phyloP scores from a whole-genome alignment of 2,797 vertebrate species.

The Notoglanidium macrostoma region DNA sequence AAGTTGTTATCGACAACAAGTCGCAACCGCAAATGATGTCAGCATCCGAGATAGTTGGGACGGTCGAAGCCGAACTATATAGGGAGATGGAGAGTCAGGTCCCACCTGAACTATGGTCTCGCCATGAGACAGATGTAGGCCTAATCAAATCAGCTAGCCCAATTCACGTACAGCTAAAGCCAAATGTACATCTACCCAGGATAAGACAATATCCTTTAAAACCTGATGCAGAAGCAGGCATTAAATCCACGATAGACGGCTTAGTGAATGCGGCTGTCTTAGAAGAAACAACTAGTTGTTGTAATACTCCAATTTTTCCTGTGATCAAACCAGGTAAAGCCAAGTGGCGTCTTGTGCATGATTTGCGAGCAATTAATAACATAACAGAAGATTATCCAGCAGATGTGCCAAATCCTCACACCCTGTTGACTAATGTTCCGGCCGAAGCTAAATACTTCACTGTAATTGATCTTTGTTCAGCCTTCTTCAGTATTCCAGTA shows the following conservation, averaged over 20 bases:
- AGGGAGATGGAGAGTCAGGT: neutral
- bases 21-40: neutral
- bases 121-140: neutral
- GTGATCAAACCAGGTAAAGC: neutral
- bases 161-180: neutral
- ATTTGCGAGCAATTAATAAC: too few relatives aligned
- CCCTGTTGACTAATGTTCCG: neutral
- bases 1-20: neutral
- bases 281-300: neutral
- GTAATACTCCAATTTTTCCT: neutral
- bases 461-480: neutral
- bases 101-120: neutral
- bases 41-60: too few relatives aligned
- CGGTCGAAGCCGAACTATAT: too few relatives aligned
- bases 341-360: neutral
- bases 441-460: neutral
- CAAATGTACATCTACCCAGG: accelerated
- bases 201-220: neutral
- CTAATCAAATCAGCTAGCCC: neutral
- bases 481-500: neutral
- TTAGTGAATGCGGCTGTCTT: too few relatives aligned
- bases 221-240: neutral
- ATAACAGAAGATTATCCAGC: neutral
- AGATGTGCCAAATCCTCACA: neutral
- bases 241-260: too few relatives aligned